Percentiles rank a stretch among this genome's conserved stretches.
Evolutionary conservation across 2,113 vertebrate genomes (phyloP).

Genomic region (Spermophilus dauricus): DNA sequence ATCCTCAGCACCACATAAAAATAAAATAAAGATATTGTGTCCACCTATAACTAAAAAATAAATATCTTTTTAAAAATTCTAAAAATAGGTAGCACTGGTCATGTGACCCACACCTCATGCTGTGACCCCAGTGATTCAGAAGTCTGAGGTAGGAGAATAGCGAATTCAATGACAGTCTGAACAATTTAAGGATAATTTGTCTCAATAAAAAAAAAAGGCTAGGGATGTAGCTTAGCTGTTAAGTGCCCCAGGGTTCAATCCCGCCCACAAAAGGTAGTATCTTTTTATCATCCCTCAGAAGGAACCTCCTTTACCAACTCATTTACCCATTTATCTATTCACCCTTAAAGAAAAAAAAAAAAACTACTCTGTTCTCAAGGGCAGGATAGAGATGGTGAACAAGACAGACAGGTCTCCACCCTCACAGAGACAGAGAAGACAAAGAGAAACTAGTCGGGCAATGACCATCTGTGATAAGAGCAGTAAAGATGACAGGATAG

Average conservation of each 20-base stretch:
- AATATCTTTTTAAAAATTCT: no score
- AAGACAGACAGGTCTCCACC: neutral
- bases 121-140: no score
- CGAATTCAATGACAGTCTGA: no score
- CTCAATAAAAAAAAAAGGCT: no score
- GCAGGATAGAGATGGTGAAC: neutral
- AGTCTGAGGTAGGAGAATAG: no score
- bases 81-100: neutral
- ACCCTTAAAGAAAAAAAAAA: neutral
- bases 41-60: no score
- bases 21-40: no score
- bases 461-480: slow-evolving; percentile 16
- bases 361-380: neutral
- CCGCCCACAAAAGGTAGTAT: neutral
- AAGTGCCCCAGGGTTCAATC: no score
- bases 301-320: neutral
- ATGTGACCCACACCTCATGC: no score
- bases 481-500: neutral
- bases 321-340: neutral
- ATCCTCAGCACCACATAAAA: no score
- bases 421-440: neutral
- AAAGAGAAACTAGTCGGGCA: neutral
- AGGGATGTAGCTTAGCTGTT: no score
- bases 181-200: no score
- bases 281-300: neutral